phyloP scores from a whole-genome alignment of 2,113 vertebrate species.

The Falcunculus frontatus region DNA sequence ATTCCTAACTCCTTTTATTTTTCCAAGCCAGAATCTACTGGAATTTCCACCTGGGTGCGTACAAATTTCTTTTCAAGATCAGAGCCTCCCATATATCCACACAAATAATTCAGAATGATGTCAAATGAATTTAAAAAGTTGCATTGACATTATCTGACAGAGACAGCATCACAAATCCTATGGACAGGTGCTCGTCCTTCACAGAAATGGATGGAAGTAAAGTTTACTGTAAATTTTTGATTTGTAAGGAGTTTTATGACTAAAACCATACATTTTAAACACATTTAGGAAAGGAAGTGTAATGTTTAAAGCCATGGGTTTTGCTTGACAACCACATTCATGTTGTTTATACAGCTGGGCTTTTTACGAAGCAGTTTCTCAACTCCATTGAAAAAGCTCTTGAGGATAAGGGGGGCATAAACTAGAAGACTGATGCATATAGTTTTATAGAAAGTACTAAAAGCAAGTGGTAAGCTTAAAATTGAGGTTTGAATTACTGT shows the following conservation, averaged over 20 bases:
- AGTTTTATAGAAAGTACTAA: neutral
- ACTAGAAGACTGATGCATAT: neutral
- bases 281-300: neutral
- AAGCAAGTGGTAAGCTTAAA: neutral
- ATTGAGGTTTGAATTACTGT: neutral
- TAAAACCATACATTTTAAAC: neutral
- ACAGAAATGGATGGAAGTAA: neutral
- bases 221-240: neutral
- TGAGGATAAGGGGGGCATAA: neutral
- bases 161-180: neutral
- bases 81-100: too few relatives aligned
- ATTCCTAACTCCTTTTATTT: too few relatives aligned
- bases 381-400: neutral
- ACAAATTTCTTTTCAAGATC: too few relatives aligned
- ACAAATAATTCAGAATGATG: too few relatives aligned
- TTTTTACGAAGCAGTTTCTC: neutral
- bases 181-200: neutral
- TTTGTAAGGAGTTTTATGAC: neutral
- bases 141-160: neutral
- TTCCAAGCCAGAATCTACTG: too few relatives aligned
- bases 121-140: neutral
- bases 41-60: too few relatives aligned
- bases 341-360: conserved; percentile 42
- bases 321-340: neutral
- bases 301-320: neutral